phyloP scores from a whole-genome alignment of 2,113 vertebrate species.

The Mus pahari region DNA sequence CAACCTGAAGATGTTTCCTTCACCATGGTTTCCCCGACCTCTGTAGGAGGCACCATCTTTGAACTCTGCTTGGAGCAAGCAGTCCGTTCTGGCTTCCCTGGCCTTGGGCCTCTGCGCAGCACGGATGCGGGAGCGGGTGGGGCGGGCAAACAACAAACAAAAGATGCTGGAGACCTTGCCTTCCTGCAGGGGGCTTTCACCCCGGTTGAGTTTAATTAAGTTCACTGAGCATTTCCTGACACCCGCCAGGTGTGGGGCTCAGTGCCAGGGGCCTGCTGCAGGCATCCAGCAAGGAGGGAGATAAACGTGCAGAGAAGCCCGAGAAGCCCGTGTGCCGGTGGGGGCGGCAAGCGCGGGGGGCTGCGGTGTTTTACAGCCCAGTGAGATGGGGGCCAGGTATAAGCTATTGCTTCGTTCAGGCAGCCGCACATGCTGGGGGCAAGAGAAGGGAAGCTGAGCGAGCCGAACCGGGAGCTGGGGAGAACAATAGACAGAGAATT shows the following conservation, averaged over 20 bases:
- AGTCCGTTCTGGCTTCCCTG: neutral
- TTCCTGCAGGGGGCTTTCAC: conserved; percentile 43
- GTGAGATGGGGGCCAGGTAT: neutral
- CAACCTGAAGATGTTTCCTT: rapidly evolving
- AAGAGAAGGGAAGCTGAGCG: neutral
- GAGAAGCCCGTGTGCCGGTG: neutral
- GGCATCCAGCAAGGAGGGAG: neutral
- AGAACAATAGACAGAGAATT: conserved; percentile 60
- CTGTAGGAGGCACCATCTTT: neutral
- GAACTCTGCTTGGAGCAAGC: neutral
- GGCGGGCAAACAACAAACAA: neutral
- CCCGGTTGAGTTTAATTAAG: conserved; percentile 62
- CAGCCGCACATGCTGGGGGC: neutral
- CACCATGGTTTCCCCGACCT: rapidly evolving
- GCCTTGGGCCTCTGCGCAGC: neutral
- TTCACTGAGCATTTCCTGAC: neutral
- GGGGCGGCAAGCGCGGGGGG: neutral
- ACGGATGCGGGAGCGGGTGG: neutral
- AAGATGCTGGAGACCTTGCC: neutral
- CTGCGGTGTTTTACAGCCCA: conserved; percentile 27
- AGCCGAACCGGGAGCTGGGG: neutral
- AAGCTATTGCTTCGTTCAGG: neutral
- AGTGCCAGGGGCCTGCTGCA: neutral
- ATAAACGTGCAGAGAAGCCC: rapidly evolving
- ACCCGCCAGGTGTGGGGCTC: conserved; percentile 48